A percentile compares a stretch with the other conserved stretches of the same genome.
Evolutionary conservation across 1,140 invertebrate genomes (phyloP).

Genomic region (Chlorops oryzae): DNA sequence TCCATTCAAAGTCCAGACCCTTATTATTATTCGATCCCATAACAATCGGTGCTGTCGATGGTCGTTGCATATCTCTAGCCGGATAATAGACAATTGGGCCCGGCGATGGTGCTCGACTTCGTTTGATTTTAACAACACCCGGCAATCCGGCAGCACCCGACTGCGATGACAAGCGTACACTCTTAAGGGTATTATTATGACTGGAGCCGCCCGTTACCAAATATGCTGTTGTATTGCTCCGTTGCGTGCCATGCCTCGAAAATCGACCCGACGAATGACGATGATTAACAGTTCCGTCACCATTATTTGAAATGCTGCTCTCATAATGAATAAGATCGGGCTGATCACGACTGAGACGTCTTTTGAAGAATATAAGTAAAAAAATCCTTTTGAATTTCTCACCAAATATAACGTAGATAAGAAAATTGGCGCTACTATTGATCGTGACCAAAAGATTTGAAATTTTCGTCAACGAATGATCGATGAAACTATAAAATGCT

Average conservation of each 20-base stretch:
- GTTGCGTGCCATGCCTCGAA: slow-evolving; percentile 57
- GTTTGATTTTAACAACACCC: slow-evolving; percentile 40
- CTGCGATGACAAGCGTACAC: slow-evolving; percentile 25
- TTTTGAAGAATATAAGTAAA: slow-evolving; percentile 76
- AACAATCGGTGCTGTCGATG: slow-evolving; percentile 27
- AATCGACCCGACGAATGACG: slow-evolving; percentile 61
- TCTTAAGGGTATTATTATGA: slow-evolving; percentile 44
- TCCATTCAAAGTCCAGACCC: slow-evolving; percentile 37
- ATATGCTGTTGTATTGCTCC: slow-evolving; percentile 47
- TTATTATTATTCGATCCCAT: slow-evolving; percentile 37
- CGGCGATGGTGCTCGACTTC: slow-evolving; percentile 51
- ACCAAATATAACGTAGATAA: slow-evolving; percentile 95
- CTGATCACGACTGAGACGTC: slow-evolving; percentile 56
- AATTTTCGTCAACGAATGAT: slow-evolving; percentile 73
- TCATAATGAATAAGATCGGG: slow-evolving; percentile 72
- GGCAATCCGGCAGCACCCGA: slow-evolving; percentile 27
- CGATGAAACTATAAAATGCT: slow-evolving; percentile 60
- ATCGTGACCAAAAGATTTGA: slow-evolving; percentile 92
- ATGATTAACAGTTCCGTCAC: slow-evolving; percentile 52
- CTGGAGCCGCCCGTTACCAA: slow-evolving; percentile 40
- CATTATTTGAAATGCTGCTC: slow-evolving; percentile 72
- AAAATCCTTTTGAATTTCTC: slow-evolving; percentile 92
- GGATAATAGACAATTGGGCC: slow-evolving; percentile 66
- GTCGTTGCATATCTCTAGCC: slow-evolving; percentile 41
- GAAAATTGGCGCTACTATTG: slow-evolving; percentile 95